These are phyloP conservation scores for Saccostrea echinata DNA, from an alignment of 1,140 invertebrate species.

Conservation along the genomic window DNA sequence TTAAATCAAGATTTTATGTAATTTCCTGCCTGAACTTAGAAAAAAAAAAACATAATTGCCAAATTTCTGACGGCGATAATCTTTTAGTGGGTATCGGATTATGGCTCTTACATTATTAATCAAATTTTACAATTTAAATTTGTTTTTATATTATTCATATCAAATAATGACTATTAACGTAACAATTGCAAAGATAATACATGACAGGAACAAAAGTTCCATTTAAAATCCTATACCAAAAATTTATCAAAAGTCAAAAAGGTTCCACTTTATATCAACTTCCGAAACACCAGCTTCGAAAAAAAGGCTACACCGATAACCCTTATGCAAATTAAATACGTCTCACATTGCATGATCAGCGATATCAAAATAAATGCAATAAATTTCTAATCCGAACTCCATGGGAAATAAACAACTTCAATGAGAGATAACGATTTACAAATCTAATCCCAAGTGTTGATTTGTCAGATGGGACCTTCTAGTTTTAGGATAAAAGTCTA, in stretches of 20 bases:
- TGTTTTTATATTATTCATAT: no score
- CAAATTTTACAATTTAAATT: no score
- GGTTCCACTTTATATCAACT: neutral
- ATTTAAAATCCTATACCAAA: no score
- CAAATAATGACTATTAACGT: no score
- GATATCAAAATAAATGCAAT: neutral
- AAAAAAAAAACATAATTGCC: neutral
- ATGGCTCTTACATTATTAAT: no score
- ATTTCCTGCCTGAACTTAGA: neutral
- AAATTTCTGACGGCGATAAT: neutral
- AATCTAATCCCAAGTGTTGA: neutral
- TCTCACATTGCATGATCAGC: neutral
- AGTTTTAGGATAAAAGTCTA: neutral
- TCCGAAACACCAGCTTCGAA: neutral
- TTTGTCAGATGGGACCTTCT: neutral
- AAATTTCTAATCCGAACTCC: conserved; percentile 1
- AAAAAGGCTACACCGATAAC: neutral
- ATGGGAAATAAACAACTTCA: neutral
- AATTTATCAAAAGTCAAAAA: no score
- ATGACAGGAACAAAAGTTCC: no score
- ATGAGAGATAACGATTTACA: neutral
- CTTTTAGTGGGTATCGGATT: neutral
- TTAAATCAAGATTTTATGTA: neutral
- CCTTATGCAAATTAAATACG: neutral
- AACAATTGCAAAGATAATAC: no score